Evolutionary conservation across 2,888 invertebrate species (phyloP).

Genomic region (Scaptomyza polygonia): DNA sequence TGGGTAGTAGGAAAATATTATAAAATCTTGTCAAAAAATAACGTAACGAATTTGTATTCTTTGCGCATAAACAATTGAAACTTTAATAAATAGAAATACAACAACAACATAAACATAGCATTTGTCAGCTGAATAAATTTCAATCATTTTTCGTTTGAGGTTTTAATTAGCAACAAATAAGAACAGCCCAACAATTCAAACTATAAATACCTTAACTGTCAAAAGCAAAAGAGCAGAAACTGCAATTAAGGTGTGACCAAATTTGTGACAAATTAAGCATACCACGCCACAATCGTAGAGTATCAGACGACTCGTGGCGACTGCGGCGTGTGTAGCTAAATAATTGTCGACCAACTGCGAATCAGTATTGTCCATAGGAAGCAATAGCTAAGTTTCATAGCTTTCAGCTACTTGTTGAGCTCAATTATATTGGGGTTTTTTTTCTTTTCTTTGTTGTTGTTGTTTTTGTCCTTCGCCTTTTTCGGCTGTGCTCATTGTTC

Average conservation of each 20-base stretch:
- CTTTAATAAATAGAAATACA: background rate
- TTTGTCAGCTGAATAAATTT: background rate
- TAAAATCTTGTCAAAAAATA: no score
- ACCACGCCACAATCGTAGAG: background rate
- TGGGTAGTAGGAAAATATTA: no score
- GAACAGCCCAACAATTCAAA: background rate
- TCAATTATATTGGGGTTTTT: conserved; percentile 9
- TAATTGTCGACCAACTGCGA: conserved; percentile 42
- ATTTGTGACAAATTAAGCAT: background rate
- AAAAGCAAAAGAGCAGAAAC: background rate
- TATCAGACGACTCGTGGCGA: background rate
- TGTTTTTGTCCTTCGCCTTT: background rate
- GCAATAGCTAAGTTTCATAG: background rate
- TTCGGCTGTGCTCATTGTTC: conserved; percentile 30
- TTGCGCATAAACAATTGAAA: background rate
- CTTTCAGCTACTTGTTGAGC: conserved; percentile 15
- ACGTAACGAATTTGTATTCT: no score
- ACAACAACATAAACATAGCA: background rate
- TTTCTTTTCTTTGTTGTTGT: no score
- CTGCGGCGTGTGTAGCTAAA: conserved; percentile 28
- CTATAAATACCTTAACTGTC: background rate
- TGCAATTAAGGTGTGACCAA: background rate
- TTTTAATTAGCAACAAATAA: background rate
- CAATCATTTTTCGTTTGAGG: background rate
- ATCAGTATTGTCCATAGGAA: conserved; percentile 47